These are phyloP conservation scores for Argynnis bischoffii DNA, from an alignment of 2,888 invertebrate species.

Conservation along the genomic window DNA sequence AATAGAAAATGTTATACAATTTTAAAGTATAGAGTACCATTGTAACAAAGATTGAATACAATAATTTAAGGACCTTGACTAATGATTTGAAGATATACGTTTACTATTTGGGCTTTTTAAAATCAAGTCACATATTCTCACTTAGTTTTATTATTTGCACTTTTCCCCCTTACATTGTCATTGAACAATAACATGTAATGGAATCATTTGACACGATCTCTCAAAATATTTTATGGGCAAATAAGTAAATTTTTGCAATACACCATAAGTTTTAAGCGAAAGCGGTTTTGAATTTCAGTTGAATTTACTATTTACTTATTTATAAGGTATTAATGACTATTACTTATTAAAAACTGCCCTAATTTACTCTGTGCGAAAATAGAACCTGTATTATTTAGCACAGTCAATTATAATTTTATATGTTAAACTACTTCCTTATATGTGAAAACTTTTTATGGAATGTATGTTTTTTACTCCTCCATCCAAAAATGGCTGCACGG, in stretches of 20 bases:
- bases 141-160: neutral
- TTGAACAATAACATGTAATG: conserved; percentile 60
- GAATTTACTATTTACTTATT: too few relatives aligned
- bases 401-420: too few relatives aligned
- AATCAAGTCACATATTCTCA: conserved; percentile 28
- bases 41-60: conserved; percentile 51
- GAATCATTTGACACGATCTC: conserved; percentile 73
- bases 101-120: conserved; percentile 49
- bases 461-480: too few relatives aligned
- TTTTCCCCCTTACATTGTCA: conserved; percentile 5
- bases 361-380: too few relatives aligned
- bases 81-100: conserved; percentile 61
- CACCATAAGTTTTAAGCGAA: neutral
- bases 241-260: conserved; percentile 49
- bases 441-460: too few relatives aligned
- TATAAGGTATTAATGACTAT: too few relatives aligned
- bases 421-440: too few relatives aligned
- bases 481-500: too few relatives aligned
- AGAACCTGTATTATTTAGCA: too few relatives aligned
- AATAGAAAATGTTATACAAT: conserved; percentile 44
- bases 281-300: neutral
- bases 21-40: conserved; percentile 47
- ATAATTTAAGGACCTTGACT: conserved; percentile 65
- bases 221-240: conserved; percentile 65
- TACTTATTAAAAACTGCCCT: too few relatives aligned